Conservation (phyloP, 2,888 invertebrate species). For the Epirrhoe tristata region DNA sequence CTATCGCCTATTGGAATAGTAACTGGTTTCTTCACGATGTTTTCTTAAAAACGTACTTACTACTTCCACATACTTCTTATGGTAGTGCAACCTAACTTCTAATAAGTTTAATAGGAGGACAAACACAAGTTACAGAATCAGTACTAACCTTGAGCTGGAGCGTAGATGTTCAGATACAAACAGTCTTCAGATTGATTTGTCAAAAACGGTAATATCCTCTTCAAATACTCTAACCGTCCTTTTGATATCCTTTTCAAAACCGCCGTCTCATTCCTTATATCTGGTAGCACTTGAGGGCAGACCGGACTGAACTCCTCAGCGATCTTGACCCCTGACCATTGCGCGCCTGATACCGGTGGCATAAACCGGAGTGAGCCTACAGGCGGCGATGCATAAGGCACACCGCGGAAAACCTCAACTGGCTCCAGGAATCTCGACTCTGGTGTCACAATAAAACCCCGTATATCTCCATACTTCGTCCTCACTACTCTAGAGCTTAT, state of each 20-base stretch:
- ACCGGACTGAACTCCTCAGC: conserved; percentile 95
- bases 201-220: conserved; percentile 93
- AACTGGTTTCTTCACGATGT: too few species aligned
- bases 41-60: too few species aligned
- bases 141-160: conserved; percentile 95
- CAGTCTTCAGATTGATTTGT: conserved; percentile 98
- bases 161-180: conserved; percentile 98
- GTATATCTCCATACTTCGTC: conserved; percentile 95
- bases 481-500: conserved; percentile 93
- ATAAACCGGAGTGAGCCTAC: conserved; percentile 95
- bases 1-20: too few species aligned
- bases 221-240: conserved; percentile 95
- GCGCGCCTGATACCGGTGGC: conserved; percentile 97
- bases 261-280: conserved; percentile 93
- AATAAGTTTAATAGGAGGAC: neutral
- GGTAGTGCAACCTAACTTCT: too few species aligned
- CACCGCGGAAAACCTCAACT: conserved; percentile 96
- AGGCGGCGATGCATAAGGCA: conserved; percentile 97
- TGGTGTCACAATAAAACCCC: conserved; percentile 93
- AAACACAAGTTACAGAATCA: conserved; percentile 22
- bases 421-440: conserved; percentile 93
- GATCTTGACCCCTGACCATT: conserved; percentile 95
- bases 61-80: too few species aligned
- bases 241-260: conserved; percentile 94
- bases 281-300: conserved; percentile 96